These are phyloP conservation scores for Drusus annulatus DNA, from an alignment of 1,140 invertebrate species.

Conservation along the genomic window DNA sequence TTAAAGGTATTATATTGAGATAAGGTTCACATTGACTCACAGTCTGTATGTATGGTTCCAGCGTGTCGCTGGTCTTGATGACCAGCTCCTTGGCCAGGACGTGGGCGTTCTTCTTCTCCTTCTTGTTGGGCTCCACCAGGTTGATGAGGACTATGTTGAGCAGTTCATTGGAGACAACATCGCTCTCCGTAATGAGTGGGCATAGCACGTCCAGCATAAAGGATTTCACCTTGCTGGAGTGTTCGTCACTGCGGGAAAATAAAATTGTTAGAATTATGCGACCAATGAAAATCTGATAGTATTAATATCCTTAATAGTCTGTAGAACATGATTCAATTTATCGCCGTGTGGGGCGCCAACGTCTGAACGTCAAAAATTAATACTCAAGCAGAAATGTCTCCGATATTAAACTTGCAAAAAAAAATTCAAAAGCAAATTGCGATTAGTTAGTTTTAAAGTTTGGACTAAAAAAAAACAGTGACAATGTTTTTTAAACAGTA, in stretches of 20 bases:
- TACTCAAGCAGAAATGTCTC: too few species aligned
- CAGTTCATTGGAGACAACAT: constrained; percentile 94
- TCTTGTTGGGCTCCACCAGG: constrained; percentile 96
- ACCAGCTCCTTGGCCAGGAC: constrained; percentile 92
- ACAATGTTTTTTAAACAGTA: too few species aligned
- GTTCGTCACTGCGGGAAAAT: constrained; percentile 84
- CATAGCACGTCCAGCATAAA: constrained; percentile 97
- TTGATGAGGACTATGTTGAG: constrained; percentile 95
- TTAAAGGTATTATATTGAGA: not conserved
- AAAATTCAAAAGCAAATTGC: too few species aligned
- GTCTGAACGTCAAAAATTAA: too few species aligned
- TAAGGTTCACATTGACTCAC: constrained; percentile 71
- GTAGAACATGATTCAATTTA: too few species aligned
- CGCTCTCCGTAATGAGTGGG: constrained; percentile 95
- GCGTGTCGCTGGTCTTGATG: constrained; percentile 89
- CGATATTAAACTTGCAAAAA: too few species aligned
- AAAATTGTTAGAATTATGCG: too few species aligned
- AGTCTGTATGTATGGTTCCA: constrained; percentile 95
- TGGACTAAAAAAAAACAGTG: too few species aligned
- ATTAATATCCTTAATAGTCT: too few species aligned
- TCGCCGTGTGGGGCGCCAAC: too few species aligned
- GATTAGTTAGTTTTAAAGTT: too few species aligned
- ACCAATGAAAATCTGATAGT: too few species aligned
- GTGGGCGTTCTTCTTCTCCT: constrained; percentile 92
- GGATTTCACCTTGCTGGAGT: constrained; percentile 95